phyloP scores from a whole-genome alignment of 2,888 invertebrate genomes.

The Lepas anatifera region DNA sequence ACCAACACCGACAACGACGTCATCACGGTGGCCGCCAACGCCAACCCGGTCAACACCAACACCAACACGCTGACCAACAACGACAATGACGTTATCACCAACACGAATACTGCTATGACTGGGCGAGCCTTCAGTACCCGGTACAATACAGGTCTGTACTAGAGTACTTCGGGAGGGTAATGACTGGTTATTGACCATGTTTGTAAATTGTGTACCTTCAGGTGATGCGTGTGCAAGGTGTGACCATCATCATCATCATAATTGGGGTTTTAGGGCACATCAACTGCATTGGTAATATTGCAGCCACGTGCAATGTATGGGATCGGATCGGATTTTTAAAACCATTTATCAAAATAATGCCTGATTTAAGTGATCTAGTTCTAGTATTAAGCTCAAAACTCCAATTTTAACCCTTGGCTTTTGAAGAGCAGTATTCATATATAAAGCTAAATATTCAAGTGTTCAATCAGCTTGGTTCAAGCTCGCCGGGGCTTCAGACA shows the following conservation, averaged over 20 bases:
- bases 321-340: too few relatives aligned
- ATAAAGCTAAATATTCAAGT: neutral
- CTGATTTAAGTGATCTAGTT: too few relatives aligned
- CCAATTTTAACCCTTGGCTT: too few relatives aligned
- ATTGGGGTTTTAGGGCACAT: neutral
- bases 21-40: constrained; percentile 10
- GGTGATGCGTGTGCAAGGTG: too few relatives aligned
- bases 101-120: neutral
- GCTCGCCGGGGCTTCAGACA: too few relatives aligned
- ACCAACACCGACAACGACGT: constrained; percentile 13
- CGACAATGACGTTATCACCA: constrained; percentile 9
- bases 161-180: neutral
- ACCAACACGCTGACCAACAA: constrained; percentile 13
- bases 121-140: neutral
- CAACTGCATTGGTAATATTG: neutral
- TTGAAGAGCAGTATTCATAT: neutral
- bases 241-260: neutral
- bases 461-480: neutral
- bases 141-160: neutral
- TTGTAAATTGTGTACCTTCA: too few relatives aligned
- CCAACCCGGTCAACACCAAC: constrained; percentile 12
- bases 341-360: too few relatives aligned
- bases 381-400: too few relatives aligned
- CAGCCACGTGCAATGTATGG: too few relatives aligned
- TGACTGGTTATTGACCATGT: neutral